Evolutionary conservation across 2,113 vertebrate genomes (phyloP).

Genomic region (Sardina pilchardus): DNA sequence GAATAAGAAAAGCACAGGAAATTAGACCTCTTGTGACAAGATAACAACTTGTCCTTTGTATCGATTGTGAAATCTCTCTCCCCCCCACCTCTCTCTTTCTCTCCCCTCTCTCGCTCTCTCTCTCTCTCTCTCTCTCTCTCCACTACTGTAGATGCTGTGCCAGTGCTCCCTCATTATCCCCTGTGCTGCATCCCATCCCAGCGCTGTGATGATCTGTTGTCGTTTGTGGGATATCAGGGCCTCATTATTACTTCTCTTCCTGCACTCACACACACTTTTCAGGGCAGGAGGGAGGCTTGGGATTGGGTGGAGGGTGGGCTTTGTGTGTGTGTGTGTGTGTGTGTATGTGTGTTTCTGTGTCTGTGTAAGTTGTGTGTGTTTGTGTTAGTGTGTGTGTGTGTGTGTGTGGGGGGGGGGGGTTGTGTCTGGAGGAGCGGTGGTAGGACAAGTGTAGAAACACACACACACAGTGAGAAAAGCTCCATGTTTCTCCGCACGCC

Average conservation of each 20-base stretch:
- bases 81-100: background rate
- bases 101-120: background rate
- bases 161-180: constrained; percentile 17
- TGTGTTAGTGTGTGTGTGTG: too few species aligned
- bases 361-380: too few species aligned
- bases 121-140: background rate
- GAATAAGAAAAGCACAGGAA: constrained; percentile 12
- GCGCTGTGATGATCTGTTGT: constrained; percentile 38
- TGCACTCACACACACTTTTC: constrained; percentile 27
- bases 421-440: background rate
- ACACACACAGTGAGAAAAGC: background rate
- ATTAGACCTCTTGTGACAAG: constrained; percentile 14
- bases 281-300: background rate
- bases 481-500: background rate
- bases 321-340: background rate
- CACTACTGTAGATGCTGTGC: background rate
- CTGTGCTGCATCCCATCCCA: background rate
- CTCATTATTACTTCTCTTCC: constrained; percentile 36
- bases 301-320: background rate
- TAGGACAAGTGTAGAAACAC: background rate
- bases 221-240: constrained; percentile 47
- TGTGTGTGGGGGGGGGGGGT: background rate
- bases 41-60: constrained; percentile 11
- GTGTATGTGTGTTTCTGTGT: too few species aligned
- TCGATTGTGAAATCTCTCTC: background rate